These are phyloP conservation scores for Rhynchonycteris naso DNA, from an alignment of 2,797 vertebrate genomes.

Conservation along the genomic window DNA sequence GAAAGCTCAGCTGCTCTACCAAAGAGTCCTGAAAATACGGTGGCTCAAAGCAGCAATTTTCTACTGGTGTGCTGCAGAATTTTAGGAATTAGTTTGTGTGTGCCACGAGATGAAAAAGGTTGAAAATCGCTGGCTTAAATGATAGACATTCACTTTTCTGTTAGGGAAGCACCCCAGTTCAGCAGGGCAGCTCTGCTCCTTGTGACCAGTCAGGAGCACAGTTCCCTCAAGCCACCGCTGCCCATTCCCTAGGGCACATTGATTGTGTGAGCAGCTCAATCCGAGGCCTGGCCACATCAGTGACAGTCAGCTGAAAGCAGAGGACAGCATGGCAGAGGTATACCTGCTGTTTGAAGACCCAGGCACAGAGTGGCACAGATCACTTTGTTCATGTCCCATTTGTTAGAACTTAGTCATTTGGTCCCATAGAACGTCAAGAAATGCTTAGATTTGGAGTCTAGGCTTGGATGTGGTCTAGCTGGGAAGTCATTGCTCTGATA, in stretches of 20 bases:
- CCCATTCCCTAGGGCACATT: background rate
- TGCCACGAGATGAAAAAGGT: too few species aligned
- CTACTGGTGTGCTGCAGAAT: too few species aligned
- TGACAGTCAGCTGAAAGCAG: background rate
- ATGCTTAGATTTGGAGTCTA: background rate
- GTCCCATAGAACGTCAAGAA: background rate
- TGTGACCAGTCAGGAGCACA: background rate
- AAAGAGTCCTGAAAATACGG: background rate
- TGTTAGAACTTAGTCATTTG: background rate
- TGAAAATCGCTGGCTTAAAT: too few species aligned
- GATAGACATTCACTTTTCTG: background rate
- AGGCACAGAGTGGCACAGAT: background rate
- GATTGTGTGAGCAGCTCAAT: background rate
- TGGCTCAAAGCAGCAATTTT: background rate
- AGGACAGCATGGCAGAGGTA: background rate
- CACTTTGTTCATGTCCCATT: background rate
- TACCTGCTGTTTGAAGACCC: background rate
- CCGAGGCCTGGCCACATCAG: background rate
- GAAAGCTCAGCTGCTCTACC: background rate
- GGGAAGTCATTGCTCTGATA: background rate
- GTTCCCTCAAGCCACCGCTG: background rate
- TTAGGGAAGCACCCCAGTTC: background rate
- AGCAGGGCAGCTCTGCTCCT: background rate
- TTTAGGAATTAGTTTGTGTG: too few species aligned
- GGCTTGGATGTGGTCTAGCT: background rate